These are phyloP conservation scores for Pycnomerus fuliginosus DNA, from an alignment of 2,888 invertebrate genomes.

Conservation along the genomic window DNA sequence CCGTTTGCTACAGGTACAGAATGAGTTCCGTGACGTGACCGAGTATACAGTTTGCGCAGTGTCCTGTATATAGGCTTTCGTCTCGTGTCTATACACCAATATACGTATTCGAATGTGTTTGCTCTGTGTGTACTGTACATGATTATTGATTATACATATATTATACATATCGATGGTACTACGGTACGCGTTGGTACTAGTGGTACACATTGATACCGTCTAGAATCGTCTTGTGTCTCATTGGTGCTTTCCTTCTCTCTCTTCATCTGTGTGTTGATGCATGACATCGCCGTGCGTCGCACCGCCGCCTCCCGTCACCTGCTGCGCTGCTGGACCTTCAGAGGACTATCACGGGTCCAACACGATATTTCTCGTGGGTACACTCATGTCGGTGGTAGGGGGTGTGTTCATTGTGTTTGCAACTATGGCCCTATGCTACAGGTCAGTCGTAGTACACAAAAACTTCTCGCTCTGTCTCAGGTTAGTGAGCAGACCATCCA, in stretches of 20 bases:
- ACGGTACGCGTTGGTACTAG: too few relatives aligned
- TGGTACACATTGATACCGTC: constrained; percentile 4
- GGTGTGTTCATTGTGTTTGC: constrained; percentile 98
- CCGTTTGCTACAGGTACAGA: constrained; percentile 90
- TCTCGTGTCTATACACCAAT: constrained; percentile 20
- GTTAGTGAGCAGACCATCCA: constrained; percentile 88
- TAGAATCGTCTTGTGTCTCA: constrained; percentile 47
- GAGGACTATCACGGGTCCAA: constrained; percentile 97
- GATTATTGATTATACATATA: neutral
- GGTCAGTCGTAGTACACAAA: constrained; percentile 99
- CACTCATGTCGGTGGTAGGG: constrained; percentile 98
- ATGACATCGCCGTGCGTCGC: constrained; percentile 46
- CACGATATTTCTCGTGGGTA: constrained; percentile 96
- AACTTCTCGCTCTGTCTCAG: constrained; percentile 98
- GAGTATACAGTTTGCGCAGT: constrained; percentile 33
- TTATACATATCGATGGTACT: neutral
- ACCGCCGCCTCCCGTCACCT: constrained; percentile 48
- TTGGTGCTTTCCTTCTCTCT: constrained; percentile 59
- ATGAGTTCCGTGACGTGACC: constrained; percentile 19
- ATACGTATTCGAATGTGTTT: constrained; percentile 27
- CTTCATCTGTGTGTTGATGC: constrained; percentile 61
- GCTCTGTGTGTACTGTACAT: constrained; percentile 45
- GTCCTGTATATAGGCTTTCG: constrained; percentile 51
- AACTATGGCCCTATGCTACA: constrained; percentile 98
- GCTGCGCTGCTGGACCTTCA: constrained; percentile 57